Evolutionary conservation across 2,113 vertebrate genomes (phyloP), one percentile per base, ranked within the genome.

Genomic region (Amphiprion percula): DNA sequence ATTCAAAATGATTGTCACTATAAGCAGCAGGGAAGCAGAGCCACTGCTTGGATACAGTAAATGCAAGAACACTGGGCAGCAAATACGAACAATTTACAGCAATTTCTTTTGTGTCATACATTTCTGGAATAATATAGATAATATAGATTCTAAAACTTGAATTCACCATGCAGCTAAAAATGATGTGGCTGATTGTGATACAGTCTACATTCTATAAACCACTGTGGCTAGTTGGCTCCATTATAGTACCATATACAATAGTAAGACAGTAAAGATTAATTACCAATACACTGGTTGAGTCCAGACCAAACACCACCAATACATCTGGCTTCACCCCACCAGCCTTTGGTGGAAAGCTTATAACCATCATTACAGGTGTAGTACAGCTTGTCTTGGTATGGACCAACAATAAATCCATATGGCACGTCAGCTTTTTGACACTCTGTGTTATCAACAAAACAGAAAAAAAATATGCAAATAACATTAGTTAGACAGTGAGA

Each of bases 251-350:
- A 26, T 26, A 26, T 26, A 44, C 3, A 6, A 33, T 1, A 33
- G 41, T 44, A 44, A 50, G 14, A 12, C 2, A 63, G 0, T 59
- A 59, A 54, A 56, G n/a, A 62, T 26, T 1, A 37, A 59, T 91
- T 92, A 94, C 92, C 70, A 19, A 93, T 90, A 84, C 93, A 93
- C 10, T 0, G 0, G 16, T 56, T 2, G 6, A 47, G 4, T 59
- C 1, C 10, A 47, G 46, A 16, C 82, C 62, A 82, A 44, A 0
- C 0, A 0, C 28, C 10, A 0, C 11, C 0, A 4, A 0, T 0
- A 74, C 93, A 94, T 12, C 0, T 66, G 11, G 78, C 62, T 55
- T 39, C 21, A 54, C 28, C 62, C 93, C 90, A 93, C 91, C 90
- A 91, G 44, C 74, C 68, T 17, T 82, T 55, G 23, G 0, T 49